Evolutionary conservation across 1,140 invertebrate species (phyloP), one percentile per base, ranked within the genome.

Genomic region (Nephila pilipes): DNA sequence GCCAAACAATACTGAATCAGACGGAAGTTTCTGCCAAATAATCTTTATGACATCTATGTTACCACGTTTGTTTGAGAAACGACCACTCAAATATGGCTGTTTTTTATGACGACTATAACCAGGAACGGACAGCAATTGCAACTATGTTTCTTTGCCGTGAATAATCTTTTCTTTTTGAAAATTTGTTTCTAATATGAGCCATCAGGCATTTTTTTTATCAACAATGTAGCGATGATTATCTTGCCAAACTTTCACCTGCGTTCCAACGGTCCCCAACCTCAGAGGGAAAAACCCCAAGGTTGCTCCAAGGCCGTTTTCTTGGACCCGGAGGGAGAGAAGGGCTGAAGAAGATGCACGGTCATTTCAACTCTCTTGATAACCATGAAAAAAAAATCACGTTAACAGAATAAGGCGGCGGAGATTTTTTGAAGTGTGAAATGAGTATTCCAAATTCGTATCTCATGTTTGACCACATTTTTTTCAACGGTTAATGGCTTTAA

Each of bases 211-310:
- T 69, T 69, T n/a, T n/a, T 69, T 69, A 75, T 29, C 32, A 75
- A 16, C 25, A 18, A 29, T 16, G 2, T 18, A 12, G 4, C 32
- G 16, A 18, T 75, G 25, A 75, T 75, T 75, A 75, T 36, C 25
- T 75, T 0, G 22, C 16, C 29, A 75, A 75, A 75, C 65, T 75
- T 75, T 75, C 65, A 75, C 65, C 65, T 29, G 65, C 29, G 29
- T 75, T 25, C 25, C 65, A 32, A 46, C 36, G 80, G 80, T 81
- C 80, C n/a, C 80, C 36, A 81, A 55, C 46, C 36, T 54, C 46
- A 25, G 14, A 3, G 22, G 80, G 80, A 81, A 81, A 81, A 81
- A n/a, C 80, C 80, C 80, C 75, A 81, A 81, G 80, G 80, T 81
- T 81, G 80, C 18, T 16, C 22, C 80, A 81, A 81, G 80, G 80